Evolutionary conservation across 2,888 invertebrate genomes (phyloP), one percentile per base, ranked within the genome.

Genomic region (Aromia moschata): DNA sequence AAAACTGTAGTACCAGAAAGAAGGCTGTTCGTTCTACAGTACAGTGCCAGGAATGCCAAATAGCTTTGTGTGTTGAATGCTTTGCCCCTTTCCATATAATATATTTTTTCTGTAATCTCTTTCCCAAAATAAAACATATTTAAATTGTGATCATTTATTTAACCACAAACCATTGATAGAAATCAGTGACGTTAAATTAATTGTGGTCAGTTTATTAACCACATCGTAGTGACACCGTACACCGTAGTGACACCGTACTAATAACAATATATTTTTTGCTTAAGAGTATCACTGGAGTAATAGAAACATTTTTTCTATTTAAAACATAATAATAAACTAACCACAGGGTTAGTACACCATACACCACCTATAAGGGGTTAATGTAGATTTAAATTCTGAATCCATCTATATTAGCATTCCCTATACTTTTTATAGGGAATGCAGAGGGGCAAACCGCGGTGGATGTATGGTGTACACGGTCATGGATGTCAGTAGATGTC

Each of bases 341-440:
- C 14, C 12, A 20, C 11, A 45, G 30, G n/a, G n/a, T n/a, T n/a
- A n/a, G n/a, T n/a, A n/a, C n/a, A n/a, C n/a, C n/a, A n/a, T n/a
- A n/a, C n/a, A n/a, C n/a, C n/a, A 14, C 45, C 45, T 3, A 20
- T 45, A 30, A 45, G 11, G n/a, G 25, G 30, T 45, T n/a, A n/a
- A n/a, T n/a, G n/a, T n/a, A n/a, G n/a, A n/a, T n/a, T n/a, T n/a
- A n/a, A n/a, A n/a, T n/a, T n/a, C n/a, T n/a, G n/a, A n/a, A n/a
- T n/a, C n/a, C n/a, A n/a, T n/a, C n/a, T n/a, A n/a, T n/a, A n/a
- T n/a, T n/a, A n/a, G n/a, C n/a, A n/a, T n/a, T n/a, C n/a, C n/a
- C n/a, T n/a, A n/a, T n/a, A n/a, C n/a, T n/a, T n/a, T n/a, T n/a
- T n/a, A n/a, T n/a, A n/a, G n/a, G n/a, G n/a, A n/a, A n/a, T n/a